Base-by-base conservation (phyloP, 2,888 invertebrate species). In the Metallyticus violacea region DNA sequence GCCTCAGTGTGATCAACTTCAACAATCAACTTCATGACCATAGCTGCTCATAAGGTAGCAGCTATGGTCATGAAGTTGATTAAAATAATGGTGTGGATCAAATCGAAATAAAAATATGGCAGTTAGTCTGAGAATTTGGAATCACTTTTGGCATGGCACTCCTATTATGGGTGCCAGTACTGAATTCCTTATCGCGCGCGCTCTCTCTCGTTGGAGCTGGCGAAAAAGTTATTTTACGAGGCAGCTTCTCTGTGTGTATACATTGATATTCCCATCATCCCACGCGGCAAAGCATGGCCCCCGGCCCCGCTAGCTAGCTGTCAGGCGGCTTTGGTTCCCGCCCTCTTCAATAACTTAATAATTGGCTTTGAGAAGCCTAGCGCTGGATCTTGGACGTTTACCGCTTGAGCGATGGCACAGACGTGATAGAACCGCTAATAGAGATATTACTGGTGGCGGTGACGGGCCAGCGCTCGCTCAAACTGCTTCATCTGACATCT, bases 371-470 rank as follows among this genome's bases (percentile, higher is more conserved):
- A 22, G 77, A 27, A 29, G n/a, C 27, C 2, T 26, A 29, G 25
- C n/a, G 79, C 80, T 80, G 82, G 76, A 82, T 82, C 76, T 29
- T 80, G 29, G 30, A 78, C 78, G 30, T 83, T 86, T 84, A 85
- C 77, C 29, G 77, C 26, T 77, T 85, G 87, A 87, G 40, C 30
- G 87, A 87, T 87, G 87, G 85, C 78, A 27, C 26, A 27, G 25
- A 81, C 87, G 87, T 87, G 87, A 87, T 78, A 28, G 62, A 85
- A 81, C 76, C 82, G 7, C 79, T 87, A 87, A 87, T 87, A 85
- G 85, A 87, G 87, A 81, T 87, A 87, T 87, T 87, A 87, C 27
- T 27, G 85, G 85, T 81, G 85, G 77, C 81, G 76, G 85, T 27
- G 79, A 29, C 40, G 79, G 79, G n/a, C 26, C n/a, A 26, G 22